phyloP scores from a whole-genome alignment of 2,888 invertebrate genomes.

The Dolichomitus sp. region DNA sequence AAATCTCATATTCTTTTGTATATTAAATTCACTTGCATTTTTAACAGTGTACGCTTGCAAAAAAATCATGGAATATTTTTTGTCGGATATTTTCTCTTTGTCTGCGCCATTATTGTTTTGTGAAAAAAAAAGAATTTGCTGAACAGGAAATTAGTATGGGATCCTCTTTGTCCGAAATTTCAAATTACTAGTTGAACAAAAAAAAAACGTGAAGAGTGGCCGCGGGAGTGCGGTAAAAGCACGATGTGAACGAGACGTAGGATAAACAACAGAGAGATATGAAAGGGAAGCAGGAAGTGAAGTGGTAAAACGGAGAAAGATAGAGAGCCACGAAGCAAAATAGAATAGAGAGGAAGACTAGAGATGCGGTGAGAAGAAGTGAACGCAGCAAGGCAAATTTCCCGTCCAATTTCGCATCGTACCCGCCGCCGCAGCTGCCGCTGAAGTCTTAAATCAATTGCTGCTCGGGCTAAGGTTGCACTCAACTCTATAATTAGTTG shows the following conservation, averaged over 20 bases:
- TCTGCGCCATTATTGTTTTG: not conserved
- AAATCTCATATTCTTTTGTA: no score
- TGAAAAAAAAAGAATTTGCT: not conserved
- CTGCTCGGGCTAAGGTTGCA: slow-evolving; percentile 78
- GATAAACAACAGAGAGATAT: slow-evolving; percentile 16
- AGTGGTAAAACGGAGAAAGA: slow-evolving; percentile 31
- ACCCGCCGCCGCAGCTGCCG: slow-evolving; percentile 77
- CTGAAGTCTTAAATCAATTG: slow-evolving; percentile 83
- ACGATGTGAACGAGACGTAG: slow-evolving; percentile 4
- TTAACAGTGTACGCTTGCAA: no score
- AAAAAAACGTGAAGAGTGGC: not conserved
- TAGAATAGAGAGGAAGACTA: slow-evolving; percentile 14
- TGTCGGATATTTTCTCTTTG: not conserved
- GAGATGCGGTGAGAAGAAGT: slow-evolving; percentile 29
- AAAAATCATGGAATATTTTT: not conserved
- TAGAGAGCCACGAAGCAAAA: slow-evolving; percentile 29
- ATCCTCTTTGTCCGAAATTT: slow-evolving; percentile 4
- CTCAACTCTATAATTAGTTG: slow-evolving; percentile 82
- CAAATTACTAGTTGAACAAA: slow-evolving; percentile 6
- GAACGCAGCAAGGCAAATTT: slow-evolving; percentile 75
- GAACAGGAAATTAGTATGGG: not conserved
- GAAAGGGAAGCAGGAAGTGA: slow-evolving; percentile 13
- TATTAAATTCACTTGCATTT: no score
- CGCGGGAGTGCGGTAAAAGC: slow-evolving; percentile 22
- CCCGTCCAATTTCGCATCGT: slow-evolving; percentile 78